A percentile compares a stretch with the other conserved stretches of the same genome.
Evolutionary conservation across 2,888 invertebrate genomes (phyloP).

Genomic region (Vannuccia rotundouncinata): DNA sequence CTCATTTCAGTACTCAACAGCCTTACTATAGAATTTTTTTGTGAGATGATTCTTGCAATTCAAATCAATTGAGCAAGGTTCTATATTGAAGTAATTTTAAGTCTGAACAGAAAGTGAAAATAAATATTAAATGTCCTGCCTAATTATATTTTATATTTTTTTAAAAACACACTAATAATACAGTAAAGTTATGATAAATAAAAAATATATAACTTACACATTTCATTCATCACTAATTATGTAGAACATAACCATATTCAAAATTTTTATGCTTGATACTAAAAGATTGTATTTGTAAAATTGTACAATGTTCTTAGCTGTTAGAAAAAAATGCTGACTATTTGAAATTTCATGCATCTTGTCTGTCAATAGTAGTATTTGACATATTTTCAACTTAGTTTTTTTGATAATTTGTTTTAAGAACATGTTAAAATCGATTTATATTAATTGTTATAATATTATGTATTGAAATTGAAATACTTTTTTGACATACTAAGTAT

Average conservation of each 20-base stretch:
- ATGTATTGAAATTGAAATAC: background rate
- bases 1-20: background rate
- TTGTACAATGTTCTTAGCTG: background rate
- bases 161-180: background rate
- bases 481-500: background rate
- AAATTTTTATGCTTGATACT: background rate
- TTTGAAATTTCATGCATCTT: background rate
- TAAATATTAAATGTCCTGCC: too few species aligned
- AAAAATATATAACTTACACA: too few species aligned
- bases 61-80: background rate
- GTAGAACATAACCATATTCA: background rate
- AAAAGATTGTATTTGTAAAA: background rate
- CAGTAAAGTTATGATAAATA: background rate
- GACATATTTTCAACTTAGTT: background rate
- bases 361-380: background rate
- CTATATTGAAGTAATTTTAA: background rate
- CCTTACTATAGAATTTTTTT: background rate
- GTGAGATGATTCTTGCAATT: background rate
- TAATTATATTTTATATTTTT: too few species aligned
- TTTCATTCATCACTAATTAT: background rate
- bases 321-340: background rate
- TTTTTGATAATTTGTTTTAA: background rate
- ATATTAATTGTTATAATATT: background rate
- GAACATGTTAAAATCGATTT: background rate
- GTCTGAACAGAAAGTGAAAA: background rate